Evolutionary conservation across 2,888 invertebrate species (phyloP).

Genomic region (Eudasyphora cyanicolor): DNA sequence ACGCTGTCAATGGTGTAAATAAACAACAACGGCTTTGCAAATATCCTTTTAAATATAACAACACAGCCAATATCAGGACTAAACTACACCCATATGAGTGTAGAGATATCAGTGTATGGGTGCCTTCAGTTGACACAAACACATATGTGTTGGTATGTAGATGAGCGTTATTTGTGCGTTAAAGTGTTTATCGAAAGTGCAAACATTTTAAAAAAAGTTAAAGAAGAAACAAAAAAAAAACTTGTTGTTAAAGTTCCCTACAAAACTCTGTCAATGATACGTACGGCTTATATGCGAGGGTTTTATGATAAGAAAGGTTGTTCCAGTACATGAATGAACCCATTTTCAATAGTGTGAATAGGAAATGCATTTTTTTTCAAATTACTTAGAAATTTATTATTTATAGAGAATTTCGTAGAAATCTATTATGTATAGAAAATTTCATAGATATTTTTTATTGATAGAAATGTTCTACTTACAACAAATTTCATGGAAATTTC

Average conservation of each 20-base stretch:
- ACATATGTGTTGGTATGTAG: slow-evolving; percentile 9
- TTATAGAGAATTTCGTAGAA: too few relatives aligned
- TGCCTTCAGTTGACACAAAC: background rate
- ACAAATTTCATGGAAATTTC: too few relatives aligned
- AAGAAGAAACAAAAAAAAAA: background rate
- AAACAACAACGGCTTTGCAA: background rate
- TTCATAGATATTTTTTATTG: too few relatives aligned
- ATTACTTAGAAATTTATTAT: too few relatives aligned
- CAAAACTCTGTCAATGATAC: background rate
- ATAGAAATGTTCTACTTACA: too few relatives aligned
- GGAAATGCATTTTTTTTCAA: too few relatives aligned
- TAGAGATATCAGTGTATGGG: background rate
- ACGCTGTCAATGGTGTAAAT: background rate
- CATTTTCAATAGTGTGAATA: too few relatives aligned
- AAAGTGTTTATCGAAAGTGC: slow-evolving; percentile 21
- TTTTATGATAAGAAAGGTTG: background rate
- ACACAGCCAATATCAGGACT: background rate
- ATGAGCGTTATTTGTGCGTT: background rate
- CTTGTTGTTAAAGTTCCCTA: background rate
- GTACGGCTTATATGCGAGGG: background rate
- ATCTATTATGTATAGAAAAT: too few relatives aligned
- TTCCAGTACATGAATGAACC: too few relatives aligned
- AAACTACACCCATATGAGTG: background rate
- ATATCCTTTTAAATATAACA: slow-evolving; percentile 9
- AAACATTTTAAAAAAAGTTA: background rate